A percentile compares a stretch with the other conserved stretches of the same genome.
Evolutionary conservation across 1,140 invertebrate genomes (phyloP).

Genomic region (Ostrea denselamellosa): DNA sequence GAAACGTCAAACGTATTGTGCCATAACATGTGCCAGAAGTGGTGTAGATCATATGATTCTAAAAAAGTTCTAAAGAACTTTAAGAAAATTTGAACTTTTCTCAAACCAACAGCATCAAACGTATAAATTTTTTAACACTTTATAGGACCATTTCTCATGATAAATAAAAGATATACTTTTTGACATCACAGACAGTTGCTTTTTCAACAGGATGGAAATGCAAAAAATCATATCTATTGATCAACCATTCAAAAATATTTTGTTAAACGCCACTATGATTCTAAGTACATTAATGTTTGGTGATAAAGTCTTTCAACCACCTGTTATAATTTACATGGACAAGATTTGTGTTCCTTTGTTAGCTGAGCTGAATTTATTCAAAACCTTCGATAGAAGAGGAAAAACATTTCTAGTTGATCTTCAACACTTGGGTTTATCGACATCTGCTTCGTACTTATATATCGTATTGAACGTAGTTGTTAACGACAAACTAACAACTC

Average conservation of each 20-base stretch:
- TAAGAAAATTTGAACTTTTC: neutral
- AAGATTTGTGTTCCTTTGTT: neutral
- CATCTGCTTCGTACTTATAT: too few species aligned
- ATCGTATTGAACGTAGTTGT: too few species aligned
- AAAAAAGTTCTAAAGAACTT: too few species aligned
- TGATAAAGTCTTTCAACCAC: neutral
- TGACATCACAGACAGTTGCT: neutral
- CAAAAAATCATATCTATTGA: neutral
- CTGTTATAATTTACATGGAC: neutral
- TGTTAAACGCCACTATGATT: neutral
- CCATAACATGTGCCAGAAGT: neutral
- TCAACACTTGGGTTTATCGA: too few species aligned
- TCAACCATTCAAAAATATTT: neutral
- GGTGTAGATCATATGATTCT: neutral
- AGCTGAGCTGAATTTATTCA: neutral
- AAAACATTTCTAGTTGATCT: too few species aligned
- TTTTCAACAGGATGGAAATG: neutral
- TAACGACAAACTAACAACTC: too few species aligned
- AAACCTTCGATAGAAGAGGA: neutral
- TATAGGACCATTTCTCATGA: neutral
- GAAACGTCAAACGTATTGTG: neutral
- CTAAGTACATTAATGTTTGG: neutral
- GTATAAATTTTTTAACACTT: neutral
- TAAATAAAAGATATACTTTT: neutral
- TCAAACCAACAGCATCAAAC: neutral